phyloP scores from a whole-genome alignment of 2,797 vertebrate species.

The Aratinga solstitialis region DNA sequence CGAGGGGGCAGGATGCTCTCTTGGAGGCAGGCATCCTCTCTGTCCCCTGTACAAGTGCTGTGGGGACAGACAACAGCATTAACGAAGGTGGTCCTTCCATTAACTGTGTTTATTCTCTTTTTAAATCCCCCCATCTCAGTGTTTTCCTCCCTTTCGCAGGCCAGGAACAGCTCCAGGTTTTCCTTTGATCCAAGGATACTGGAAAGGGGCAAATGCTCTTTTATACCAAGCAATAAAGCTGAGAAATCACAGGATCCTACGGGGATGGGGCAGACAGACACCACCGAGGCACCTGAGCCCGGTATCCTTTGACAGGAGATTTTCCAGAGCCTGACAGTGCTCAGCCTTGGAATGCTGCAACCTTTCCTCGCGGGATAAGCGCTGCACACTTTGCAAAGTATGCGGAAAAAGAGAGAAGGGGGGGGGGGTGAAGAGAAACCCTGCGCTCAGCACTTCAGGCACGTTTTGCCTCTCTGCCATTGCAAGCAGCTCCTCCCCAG shows the following conservation, averaged over 20 bases:
- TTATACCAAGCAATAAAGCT: not conserved
- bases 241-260: rapidly evolving
- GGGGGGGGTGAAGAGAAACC: not conserved
- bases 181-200: not conserved
- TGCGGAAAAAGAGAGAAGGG: not conserved
- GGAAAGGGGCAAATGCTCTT: not conserved
- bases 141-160: not conserved
- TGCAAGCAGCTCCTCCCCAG: not conserved
- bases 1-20: not conserved
- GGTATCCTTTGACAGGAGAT: not conserved
- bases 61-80: not conserved
- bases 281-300: not conserved
- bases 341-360: not conserved
- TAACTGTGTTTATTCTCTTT: not conserved
- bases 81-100: not conserved
- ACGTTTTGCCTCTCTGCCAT: rapidly evolving
- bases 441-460: not conserved
- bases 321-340: not conserved
- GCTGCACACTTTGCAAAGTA: not conserved
- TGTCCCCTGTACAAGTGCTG: rapidly evolving
- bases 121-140: not conserved
- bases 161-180: not conserved
- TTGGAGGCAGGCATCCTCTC: not conserved
- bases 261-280: not conserved
- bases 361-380: not conserved